Conservation (phyloP, 2,797 vertebrate genomes). For the Caiman crocodilus region DNA sequence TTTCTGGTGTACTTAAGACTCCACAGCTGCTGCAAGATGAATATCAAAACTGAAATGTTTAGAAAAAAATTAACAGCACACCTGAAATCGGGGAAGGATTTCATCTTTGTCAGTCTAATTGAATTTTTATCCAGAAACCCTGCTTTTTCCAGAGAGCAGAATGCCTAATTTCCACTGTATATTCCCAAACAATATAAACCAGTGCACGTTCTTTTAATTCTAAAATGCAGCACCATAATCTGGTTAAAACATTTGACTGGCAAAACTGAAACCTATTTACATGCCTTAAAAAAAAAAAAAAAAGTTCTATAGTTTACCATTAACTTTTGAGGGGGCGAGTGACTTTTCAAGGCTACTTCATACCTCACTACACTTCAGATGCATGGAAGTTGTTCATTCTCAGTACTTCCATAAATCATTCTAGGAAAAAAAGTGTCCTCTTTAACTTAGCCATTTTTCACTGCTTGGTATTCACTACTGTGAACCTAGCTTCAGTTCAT, state of each 20-base stretch:
- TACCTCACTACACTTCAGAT: background rate
- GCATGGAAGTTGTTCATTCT: background rate
- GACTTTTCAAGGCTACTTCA: background rate
- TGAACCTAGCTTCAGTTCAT: background rate
- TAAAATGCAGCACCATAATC: slow-evolving; percentile 10
- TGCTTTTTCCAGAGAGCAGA: background rate
- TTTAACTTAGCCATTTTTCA: background rate
- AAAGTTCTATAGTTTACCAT: background rate
- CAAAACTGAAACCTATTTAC: background rate
- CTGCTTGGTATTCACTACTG: background rate
- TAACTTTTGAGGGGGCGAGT: background rate
- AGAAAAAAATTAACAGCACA: background rate
- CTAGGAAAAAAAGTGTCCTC: background rate
- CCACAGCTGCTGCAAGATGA: background rate
- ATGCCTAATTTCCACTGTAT: background rate
- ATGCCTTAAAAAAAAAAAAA: background rate
- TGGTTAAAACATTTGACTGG: background rate
- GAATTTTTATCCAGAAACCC: background rate
- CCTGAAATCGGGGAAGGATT: background rate
- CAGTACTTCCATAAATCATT: background rate
- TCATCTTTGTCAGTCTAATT: background rate
- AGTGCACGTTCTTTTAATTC: background rate
- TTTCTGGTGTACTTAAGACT: background rate
- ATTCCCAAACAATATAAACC: background rate
- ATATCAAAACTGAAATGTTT: background rate